Conservation (phyloP, 2,113 vertebrate genomes). For the Varanus komodoensis region DNA sequence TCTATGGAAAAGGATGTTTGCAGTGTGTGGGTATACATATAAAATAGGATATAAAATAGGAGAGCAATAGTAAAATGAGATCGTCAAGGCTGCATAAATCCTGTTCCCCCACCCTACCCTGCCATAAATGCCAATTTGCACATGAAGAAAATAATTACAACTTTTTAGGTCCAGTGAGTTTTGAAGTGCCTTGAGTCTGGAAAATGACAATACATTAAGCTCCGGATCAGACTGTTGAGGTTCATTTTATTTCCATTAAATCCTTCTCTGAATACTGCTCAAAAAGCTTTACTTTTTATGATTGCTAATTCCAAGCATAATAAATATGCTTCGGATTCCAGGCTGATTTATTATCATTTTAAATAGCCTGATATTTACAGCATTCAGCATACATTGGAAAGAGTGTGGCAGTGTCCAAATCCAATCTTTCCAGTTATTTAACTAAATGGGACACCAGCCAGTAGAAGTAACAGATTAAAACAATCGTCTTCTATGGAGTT, state of each 20-base stretch:
- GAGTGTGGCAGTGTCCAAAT: conserved; percentile 34
- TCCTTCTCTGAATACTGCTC: conserved; percentile 51
- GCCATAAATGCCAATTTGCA: conserved; percentile 62
- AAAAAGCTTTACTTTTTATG: conserved; percentile 75
- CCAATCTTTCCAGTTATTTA: conserved; percentile 54
- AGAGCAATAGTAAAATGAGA: conserved; percentile 57
- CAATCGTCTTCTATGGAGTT: conserved; percentile 22
- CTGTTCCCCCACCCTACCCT: background rate
- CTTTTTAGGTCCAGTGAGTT: conserved; percentile 53
- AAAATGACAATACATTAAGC: conserved; percentile 63
- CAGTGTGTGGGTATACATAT: conserved; percentile 1
- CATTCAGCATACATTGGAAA: conserved; percentile 54
- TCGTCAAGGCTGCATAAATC: conserved; percentile 17
- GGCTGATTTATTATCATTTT: conserved; percentile 81
- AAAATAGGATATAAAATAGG: background rate
- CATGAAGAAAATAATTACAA: conserved; percentile 55
- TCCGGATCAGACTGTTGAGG: conserved; percentile 60
- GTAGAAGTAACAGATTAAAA: conserved; percentile 60
- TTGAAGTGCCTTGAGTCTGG: conserved; percentile 46
- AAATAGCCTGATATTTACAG: conserved; percentile 73
- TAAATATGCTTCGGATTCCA: conserved; percentile 72
- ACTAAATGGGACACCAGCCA: conserved; percentile 36
- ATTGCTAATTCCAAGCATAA: conserved; percentile 81
- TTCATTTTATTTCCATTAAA: conserved; percentile 74
- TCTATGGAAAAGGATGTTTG: conserved; percentile 44